phyloP scores from a whole-genome alignment of 2,113 vertebrate genomes.

The Silurus meridionalis region DNA sequence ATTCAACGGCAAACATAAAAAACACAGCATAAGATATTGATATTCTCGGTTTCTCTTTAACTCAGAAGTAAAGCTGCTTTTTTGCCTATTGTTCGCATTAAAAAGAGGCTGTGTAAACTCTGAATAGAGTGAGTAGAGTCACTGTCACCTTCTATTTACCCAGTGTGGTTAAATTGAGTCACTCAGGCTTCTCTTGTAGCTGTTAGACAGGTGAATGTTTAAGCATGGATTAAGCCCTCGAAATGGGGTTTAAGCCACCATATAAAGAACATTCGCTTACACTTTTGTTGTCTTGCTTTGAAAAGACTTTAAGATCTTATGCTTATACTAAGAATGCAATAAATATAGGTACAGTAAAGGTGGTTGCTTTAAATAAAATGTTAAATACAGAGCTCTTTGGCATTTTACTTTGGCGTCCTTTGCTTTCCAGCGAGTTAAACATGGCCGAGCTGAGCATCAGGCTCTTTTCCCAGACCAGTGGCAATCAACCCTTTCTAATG shows the following conservation, averaged over 20 bases:
- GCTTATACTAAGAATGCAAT: background rate
- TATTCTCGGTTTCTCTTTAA: background rate
- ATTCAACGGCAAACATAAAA: conserved; percentile 7
- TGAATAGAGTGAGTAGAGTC: background rate
- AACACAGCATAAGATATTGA: conserved; percentile 11
- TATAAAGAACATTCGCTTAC: background rate
- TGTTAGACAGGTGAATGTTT: background rate
- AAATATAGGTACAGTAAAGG: background rate
- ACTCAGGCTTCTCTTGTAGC: background rate
- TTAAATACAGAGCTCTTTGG: conserved; percentile 21
- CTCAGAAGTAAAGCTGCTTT: background rate
- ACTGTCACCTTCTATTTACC: background rate
- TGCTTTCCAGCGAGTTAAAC: conserved; percentile 46
- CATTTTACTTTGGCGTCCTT: conserved; percentile 8
- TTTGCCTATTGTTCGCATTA: background rate
- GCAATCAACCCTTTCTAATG: conserved; percentile 65
- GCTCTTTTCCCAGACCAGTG: conserved; percentile 59
- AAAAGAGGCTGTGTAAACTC: background rate
- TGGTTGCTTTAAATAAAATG: background rate
- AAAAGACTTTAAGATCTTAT: background rate
- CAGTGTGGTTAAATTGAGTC: background rate
- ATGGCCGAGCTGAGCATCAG: conserved; percentile 43
- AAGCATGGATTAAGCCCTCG: background rate
- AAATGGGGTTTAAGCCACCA: background rate
- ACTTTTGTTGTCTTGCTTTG: background rate